These are phyloP conservation scores for Danaus plexippus DNA, from an alignment of 1,140 invertebrate genomes.

Conservation along the genomic window DNA sequence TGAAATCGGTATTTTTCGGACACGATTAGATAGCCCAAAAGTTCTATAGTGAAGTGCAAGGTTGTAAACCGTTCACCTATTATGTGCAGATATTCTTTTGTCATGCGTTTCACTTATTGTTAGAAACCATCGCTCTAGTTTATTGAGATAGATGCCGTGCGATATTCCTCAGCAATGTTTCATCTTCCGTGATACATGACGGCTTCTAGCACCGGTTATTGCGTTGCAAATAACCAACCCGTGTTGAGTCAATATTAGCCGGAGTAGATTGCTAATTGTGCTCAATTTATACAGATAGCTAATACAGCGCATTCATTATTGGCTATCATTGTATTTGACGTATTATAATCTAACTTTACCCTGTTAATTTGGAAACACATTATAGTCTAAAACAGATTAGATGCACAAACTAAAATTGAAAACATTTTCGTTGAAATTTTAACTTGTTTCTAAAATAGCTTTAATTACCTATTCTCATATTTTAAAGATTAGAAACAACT, in stretches of 20 bases:
- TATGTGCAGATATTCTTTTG: constrained; percentile 45
- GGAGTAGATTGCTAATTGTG: constrained; percentile 20
- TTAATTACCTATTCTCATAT: too few relatives aligned
- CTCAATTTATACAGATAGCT: constrained; percentile 8
- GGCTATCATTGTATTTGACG: not conserved
- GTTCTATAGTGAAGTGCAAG: constrained; percentile 46
- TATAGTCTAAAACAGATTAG: too few relatives aligned
- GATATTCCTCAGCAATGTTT: constrained; percentile 34
- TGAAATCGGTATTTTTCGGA: constrained; percentile 33
- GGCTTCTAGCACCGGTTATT: constrained; percentile 42
- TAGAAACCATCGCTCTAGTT: constrained; percentile 29
- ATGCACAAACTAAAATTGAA: not conserved
- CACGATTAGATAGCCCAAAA: constrained; percentile 46
- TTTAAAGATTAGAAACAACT: too few relatives aligned
- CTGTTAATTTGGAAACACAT: too few relatives aligned
- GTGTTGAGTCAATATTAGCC: constrained; percentile 10
- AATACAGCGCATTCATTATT: not conserved
- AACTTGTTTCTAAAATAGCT: too few relatives aligned
- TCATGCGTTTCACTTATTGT: constrained; percentile 52
- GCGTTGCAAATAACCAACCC: constrained; percentile 46
- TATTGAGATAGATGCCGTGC: constrained; percentile 48
- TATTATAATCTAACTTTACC: not conserved
- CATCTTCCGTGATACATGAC: constrained; percentile 40
- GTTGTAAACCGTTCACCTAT: constrained; percentile 44
- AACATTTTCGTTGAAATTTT: too few relatives aligned